These are phyloP conservation scores for Brachionus asplanchnoidis DNA, from an alignment of 1,140 invertebrate species.

Conservation along the genomic window DNA sequence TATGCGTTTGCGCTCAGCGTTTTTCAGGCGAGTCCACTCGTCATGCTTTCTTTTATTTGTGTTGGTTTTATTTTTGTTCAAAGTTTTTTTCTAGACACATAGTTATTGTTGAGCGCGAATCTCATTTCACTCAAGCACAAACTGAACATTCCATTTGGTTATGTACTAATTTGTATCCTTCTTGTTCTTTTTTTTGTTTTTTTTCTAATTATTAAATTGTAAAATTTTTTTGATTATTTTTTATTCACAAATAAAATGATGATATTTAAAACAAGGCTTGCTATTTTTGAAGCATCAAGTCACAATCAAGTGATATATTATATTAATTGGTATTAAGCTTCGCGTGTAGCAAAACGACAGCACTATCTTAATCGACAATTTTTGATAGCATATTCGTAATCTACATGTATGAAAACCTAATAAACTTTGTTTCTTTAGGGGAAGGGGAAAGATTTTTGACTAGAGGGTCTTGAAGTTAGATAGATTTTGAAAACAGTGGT, in stretches of 20 bases:
- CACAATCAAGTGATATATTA: too few species aligned
- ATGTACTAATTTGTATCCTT: background rate
- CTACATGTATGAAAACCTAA: too few species aligned
- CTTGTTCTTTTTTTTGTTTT: background rate
- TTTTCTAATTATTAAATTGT: background rate
- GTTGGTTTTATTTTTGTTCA: background rate
- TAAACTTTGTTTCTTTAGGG: too few species aligned
- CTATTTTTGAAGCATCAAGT: too few species aligned
- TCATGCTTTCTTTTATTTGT: background rate
- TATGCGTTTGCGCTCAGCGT: constrained; percentile 44
- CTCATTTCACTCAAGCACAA: background rate
- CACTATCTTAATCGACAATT: too few species aligned
- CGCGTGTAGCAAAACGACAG: too few species aligned
- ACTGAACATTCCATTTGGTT: constrained; percentile 7
- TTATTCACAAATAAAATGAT: background rate
- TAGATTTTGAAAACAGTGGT: too few species aligned
- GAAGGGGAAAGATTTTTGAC: too few species aligned
- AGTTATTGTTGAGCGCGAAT: background rate
- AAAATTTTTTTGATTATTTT: background rate
- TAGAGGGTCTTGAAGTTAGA: too few species aligned
- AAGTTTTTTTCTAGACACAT: background rate
- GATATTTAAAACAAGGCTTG: too few species aligned
- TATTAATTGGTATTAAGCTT: too few species aligned
- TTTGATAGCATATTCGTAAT: too few species aligned
- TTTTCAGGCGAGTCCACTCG: background rate